Evolutionary conservation across 2,113 vertebrate genomes (phyloP).

Genomic region (Peucedramus taeniatus): DNA sequence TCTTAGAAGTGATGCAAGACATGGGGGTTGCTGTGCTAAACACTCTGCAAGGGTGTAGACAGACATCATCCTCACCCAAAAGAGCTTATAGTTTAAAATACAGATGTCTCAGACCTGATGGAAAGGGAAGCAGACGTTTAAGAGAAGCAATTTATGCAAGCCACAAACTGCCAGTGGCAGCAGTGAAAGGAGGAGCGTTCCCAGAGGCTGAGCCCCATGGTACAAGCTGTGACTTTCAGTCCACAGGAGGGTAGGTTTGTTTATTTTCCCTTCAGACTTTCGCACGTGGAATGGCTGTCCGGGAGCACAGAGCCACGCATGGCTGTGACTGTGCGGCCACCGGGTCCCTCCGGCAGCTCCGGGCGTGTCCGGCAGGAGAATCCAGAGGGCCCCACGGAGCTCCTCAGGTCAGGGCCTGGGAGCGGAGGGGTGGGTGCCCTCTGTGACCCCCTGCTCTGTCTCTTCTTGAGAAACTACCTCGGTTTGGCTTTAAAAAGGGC

Average conservation of each 20-base stretch:
- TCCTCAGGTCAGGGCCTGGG: constrained; percentile 12
- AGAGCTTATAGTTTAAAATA: background rate
- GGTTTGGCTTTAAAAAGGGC: background rate
- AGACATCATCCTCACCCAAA: background rate
- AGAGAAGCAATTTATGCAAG: background rate
- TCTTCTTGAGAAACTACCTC: constrained; percentile 36
- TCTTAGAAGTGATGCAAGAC: background rate
- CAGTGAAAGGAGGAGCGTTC: background rate
- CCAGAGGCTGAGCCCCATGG: background rate
- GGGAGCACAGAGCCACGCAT: fast-evolving
- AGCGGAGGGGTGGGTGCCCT: background rate
- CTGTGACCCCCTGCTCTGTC: constrained; percentile 23
- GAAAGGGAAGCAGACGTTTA: background rate
- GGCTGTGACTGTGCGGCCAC: fast-evolving
- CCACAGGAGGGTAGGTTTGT: background rate
- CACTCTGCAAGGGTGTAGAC: background rate
- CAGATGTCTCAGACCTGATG: background rate
- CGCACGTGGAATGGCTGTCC: fast-evolving
- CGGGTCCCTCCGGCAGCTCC: background rate
- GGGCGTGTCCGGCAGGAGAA: background rate
- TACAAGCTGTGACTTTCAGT: background rate
- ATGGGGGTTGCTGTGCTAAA: background rate
- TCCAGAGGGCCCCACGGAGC: background rate
- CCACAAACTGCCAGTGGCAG: background rate
- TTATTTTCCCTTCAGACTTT: background rate